Evolutionary conservation across 2,888 invertebrate genomes (phyloP), one percentile per base, ranked within the genome.

Genomic region (Argyresthia goedartella): DNA sequence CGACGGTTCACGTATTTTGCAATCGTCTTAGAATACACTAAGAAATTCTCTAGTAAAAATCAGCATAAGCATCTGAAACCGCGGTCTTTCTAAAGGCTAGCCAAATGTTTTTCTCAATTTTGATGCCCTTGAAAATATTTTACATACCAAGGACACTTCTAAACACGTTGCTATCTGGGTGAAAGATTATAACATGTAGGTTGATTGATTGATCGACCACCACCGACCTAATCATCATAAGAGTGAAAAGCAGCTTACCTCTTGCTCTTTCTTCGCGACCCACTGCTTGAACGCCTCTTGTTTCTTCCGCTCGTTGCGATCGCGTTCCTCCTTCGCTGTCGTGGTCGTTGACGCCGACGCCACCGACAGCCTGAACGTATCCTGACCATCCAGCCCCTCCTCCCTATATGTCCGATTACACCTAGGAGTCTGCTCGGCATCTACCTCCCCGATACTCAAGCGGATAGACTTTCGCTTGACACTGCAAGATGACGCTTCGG

Each of bases 291-390:
- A 87, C 0, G 80, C 85, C 55, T 81, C 81, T 48, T 76, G 77
- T 45, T 66, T 78, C 55, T 75, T 80, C 59, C 69, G 73, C 59
- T 85, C 84, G 53, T 69, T 77, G 0, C 74, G 70, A 50, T 81
- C 82, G n/a, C 81, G 64, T 56, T 85, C 87, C 52, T 78, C 76
- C 55, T 84, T 78, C n/a, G 85, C 77, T 0, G 85, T 82, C 0
- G 80, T 73, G 1, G 81, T 85, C 0, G 86, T 85, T 0, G 86
- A 84, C 1, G 76, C 57, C 0, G 87, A 87, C 0, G 72, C 76
- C 3, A 87, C 82, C 0, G 87, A 87, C 50, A 87, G 62, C 13
- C 85, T 66, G 55, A 87, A 86, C 1, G 86, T 86, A 47, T 86
- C 86, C 0, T 76, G 66, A 0, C 55, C 55, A 4, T 44, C 16